phyloP scores from a whole-genome alignment of 2,797 vertebrate species.

The Phataginus tetradactyla region DNA sequence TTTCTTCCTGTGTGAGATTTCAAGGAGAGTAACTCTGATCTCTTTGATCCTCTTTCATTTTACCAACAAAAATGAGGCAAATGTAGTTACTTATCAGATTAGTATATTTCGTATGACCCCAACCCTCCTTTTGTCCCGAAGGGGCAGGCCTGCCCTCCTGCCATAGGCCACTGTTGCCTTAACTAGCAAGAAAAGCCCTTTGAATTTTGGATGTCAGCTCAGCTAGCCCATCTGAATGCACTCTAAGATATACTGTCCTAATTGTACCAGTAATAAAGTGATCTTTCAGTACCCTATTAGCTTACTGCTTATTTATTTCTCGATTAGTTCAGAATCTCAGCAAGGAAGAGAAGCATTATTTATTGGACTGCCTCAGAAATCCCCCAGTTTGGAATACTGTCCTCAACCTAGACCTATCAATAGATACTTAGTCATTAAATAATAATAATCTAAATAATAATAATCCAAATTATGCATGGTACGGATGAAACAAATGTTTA shows the following conservation, averaged over 20 bases:
- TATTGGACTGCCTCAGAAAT: neutral
- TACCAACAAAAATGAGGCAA: neutral
- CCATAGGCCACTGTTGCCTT: neutral
- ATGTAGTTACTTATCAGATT: neutral
- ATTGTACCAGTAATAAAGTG: conserved; percentile 13
- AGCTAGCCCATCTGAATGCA: neutral
- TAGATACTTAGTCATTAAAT: neutral
- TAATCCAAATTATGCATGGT: neutral
- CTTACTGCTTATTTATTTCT: conserved; percentile 30
- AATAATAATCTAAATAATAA: conserved; percentile 43
- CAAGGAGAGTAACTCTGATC: neutral
- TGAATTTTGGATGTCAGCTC: neutral
- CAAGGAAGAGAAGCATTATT: conserved; percentile 37
- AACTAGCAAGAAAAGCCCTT: neutral
- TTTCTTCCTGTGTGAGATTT: neutral
- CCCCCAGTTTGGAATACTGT: neutral
- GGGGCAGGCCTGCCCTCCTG: neutral
- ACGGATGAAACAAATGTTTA: neutral
- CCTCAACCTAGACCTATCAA: neutral
- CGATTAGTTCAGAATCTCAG: conserved; percentile 27
- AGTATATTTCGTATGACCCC: neutral
- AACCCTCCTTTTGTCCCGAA: neutral
- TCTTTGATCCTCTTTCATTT: neutral
- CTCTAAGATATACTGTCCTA: neutral
- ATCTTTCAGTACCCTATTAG: neutral